These are phyloP conservation scores for Lathronympha strigana DNA, from an alignment of 2,888 invertebrate genomes.

Conservation along the genomic window DNA sequence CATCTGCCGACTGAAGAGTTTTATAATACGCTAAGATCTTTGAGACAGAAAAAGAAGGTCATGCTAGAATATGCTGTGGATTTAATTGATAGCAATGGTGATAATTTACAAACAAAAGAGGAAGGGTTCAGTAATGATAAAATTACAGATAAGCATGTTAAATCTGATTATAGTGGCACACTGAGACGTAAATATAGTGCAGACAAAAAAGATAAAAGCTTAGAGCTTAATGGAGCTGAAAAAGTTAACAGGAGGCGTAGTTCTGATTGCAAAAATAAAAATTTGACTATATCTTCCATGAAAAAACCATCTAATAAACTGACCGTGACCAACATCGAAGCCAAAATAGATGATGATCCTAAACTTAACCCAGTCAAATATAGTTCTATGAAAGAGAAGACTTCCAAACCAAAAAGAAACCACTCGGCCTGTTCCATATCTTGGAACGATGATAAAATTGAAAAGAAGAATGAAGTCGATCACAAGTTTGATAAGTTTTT, in stretches of 20 bases:
- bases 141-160: slow-evolving; percentile 47
- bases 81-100: slow-evolving; percentile 57
- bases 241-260: slow-evolving; percentile 42
- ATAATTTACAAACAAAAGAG: slow-evolving; percentile 26
- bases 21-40: slow-evolving; percentile 87
- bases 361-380: slow-evolving; percentile 56
- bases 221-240: neutral
- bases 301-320: slow-evolving; percentile 54
- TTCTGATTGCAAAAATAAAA: slow-evolving; percentile 41
- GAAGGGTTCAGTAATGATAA: slow-evolving; percentile 41
- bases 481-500: slow-evolving; percentile 73
- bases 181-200: slow-evolving; percentile 51
- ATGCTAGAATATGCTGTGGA: slow-evolving; percentile 70
- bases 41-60: slow-evolving; percentile 86
- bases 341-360: slow-evolving; percentile 49
- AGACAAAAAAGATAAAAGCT: slow-evolving; percentile 46
- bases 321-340: slow-evolving; percentile 46
- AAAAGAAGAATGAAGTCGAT: slow-evolving; percentile 66
- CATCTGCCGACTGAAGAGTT: slow-evolving; percentile 91
- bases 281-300: slow-evolving; percentile 51
- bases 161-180: slow-evolving; percentile 45
- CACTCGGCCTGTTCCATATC: slow-evolving; percentile 79
- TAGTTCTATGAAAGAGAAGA: slow-evolving; percentile 54
- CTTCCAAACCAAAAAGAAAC: slow-evolving; percentile 67
- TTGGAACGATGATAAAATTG: slow-evolving; percentile 73